Percentiles rank a stretch among this genome's conserved stretches.
Evolutionary conservation across 2,888 invertebrate species (phyloP).

Genomic region (Marronus borbonicus): DNA sequence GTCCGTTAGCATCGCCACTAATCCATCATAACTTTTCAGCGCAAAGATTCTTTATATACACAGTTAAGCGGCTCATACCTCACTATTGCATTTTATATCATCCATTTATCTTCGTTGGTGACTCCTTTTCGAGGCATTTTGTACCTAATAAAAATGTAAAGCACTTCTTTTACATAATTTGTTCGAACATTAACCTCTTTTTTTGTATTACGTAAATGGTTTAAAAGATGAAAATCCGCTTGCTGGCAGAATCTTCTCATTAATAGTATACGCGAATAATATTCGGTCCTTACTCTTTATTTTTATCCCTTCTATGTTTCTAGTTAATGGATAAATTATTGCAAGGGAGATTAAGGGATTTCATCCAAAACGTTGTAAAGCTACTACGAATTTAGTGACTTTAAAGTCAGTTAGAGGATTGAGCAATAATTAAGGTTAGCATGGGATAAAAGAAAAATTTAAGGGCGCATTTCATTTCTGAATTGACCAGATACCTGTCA

Average conservation of each 20-base stretch:
- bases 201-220: constrained; percentile 51
- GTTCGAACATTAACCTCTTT: constrained; percentile 65
- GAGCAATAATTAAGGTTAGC: background rate
- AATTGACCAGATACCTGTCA: too few relatives aligned
- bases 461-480: too few relatives aligned
- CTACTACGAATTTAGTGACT: too few relatives aligned
- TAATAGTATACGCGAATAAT: constrained; percentile 21
- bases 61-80: constrained; percentile 60
- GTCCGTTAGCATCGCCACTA: constrained; percentile 55
- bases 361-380: background rate
- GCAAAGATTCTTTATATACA: constrained; percentile 53
- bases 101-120: constrained; percentile 66
- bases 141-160: constrained; percentile 69
- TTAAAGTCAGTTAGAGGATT: background rate
- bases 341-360: background rate
- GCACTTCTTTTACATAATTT: constrained; percentile 68
- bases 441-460: background rate
- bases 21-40: constrained; percentile 58
- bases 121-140: constrained; percentile 62
- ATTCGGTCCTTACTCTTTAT: constrained; percentile 15
- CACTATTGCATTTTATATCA: constrained; percentile 63
- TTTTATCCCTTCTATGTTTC: background rate
- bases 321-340: constrained; percentile 22
- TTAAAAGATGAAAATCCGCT: constrained; percentile 46
- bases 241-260: constrained; percentile 10